Evolutionary conservation across 1,140 invertebrate genomes (phyloP).

Genomic region (Gyrodactylus salaris): DNA sequence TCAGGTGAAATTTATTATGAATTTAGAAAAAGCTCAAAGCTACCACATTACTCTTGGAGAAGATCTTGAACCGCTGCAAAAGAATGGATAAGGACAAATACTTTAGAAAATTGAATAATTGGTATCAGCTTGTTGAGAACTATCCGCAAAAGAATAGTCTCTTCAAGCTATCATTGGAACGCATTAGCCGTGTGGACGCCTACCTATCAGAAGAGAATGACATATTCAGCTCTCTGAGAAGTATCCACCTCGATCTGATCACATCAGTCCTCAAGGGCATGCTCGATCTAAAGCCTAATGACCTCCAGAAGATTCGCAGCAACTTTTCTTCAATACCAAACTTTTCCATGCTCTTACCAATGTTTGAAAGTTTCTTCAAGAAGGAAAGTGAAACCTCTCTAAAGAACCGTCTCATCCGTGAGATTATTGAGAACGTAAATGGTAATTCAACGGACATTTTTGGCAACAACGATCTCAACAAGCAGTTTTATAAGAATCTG

Average conservation of each 20-base stretch:
- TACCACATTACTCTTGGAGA: not conserved
- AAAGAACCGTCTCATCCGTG: not conserved
- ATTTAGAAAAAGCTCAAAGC: not conserved
- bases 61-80: not conserved
- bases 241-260: not conserved
- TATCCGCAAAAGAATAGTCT: not conserved
- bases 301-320: not conserved
- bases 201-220: not conserved
- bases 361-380: not conserved
- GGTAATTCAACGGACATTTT: not conserved
- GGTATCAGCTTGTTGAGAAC: not conserved
- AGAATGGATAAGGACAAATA: not conserved
- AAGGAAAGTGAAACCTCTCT: not conserved
- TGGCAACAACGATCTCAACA: not conserved
- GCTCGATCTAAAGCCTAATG: not conserved
- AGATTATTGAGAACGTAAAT: not conserved
- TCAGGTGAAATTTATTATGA: too few relatives aligned
- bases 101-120: not conserved
- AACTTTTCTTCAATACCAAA: not conserved
- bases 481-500: not conserved
- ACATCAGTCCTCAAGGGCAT: not conserved
- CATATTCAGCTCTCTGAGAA: not conserved
- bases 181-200: not conserved
- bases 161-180: not conserved
- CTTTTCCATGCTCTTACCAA: not conserved